Base-by-base conservation (phyloP, 2,113 vertebrate species). In the Alligator sinensis region DNA sequence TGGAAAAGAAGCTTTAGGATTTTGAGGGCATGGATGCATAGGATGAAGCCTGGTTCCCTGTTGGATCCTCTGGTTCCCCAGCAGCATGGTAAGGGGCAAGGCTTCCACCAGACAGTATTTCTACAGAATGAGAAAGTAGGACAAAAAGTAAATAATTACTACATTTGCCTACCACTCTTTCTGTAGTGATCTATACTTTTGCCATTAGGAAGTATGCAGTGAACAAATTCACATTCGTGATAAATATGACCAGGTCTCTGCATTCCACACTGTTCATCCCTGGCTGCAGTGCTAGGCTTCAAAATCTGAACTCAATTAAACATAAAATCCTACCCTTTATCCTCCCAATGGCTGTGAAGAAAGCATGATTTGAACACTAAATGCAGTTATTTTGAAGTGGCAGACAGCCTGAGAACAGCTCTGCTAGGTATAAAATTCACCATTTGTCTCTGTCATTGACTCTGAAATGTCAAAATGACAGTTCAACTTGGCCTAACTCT, bases 281-380 rank as follows among this genome's bases (percentile, higher is more conserved):
- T 61, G 19, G 18, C 60, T 61, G 60, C 5, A 61, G 18, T 21
- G 22, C 15, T 61, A 21, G 60, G 60, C 3, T 61, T 21, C 60
- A 61, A 21, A 61, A 21, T 18, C 16, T 21, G 22, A 61, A 61
- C 60, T 61, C 47, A 47, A 7, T 47, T 47, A 47, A 9, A 47
- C 7, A 47, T 47, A 47, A 47, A 47, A 47, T 47, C 47, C 47
- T 47, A 47, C 47, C 47, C 47, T 47, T 47, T 47, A 47, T 47
- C 47, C 47, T 47, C 47, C 47, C 8, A 47, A 47, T 47, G 47
- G 47, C 47, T 47, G 47, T 80, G 88, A 96, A 78, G 81, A 92
- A 92, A 88, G 76, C 72, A 80, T 81, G 94, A 91, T 77, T 88
- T 57, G n/a, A 92, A 70, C 62, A 76, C 92, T 94, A 96, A 89